These are phyloP conservation scores for Tamandua tetradactyla DNA, from an alignment of 2,797 vertebrate genomes.

Conservation along the genomic window DNA sequence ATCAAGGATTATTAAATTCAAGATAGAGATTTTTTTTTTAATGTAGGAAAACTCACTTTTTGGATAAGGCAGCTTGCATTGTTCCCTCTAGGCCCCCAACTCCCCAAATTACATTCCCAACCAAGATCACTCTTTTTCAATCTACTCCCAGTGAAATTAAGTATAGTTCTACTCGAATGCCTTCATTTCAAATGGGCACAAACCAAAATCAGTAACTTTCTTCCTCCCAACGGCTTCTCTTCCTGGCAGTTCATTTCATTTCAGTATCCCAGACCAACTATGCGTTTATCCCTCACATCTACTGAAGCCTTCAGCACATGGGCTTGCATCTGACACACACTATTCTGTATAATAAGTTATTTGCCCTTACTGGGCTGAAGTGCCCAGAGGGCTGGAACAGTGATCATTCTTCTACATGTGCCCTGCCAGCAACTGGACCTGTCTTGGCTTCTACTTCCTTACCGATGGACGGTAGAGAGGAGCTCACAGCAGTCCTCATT, in stretches of 20 bases:
- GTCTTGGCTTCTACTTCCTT: background rate
- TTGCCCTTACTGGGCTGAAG: background rate
- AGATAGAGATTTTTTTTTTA: background rate
- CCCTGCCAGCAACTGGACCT: background rate
- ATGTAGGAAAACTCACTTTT: background rate
- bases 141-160: background rate
- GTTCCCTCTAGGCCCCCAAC: background rate
- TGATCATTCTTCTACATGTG: background rate
- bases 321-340: background rate
- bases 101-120: background rate
- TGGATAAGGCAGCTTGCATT: too few species aligned
- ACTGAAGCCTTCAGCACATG: background rate
- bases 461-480: background rate
- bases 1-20: background rate
- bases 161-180: background rate
- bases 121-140: background rate
- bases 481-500: background rate
- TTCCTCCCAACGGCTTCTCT: background rate
- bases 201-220: background rate
- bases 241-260: background rate
- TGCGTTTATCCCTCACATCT: background rate
- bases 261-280: background rate
- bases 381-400: background rate
- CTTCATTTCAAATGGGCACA: background rate
- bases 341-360: background rate